Evolutionary conservation across 1,140 invertebrate species (phyloP), one percentile per base, ranked within the genome.

Genomic region (Gonatopus flavifemur): DNA sequence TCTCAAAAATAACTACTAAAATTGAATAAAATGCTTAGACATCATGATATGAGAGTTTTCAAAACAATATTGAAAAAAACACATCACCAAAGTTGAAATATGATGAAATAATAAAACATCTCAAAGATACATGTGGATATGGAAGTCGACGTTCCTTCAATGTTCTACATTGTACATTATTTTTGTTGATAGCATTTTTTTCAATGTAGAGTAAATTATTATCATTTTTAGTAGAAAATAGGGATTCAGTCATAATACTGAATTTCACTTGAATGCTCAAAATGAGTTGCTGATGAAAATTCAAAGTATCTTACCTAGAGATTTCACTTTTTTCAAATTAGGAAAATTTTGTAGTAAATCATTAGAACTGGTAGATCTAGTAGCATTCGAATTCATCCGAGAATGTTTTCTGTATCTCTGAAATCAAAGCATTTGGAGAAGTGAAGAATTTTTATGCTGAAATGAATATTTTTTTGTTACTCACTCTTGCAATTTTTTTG

Each of bases 401-500:
- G 70, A 57, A 57, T 79, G 77, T 60, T 80, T 80, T 21, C 75
- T 67, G 55, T 80, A 77, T 50, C 75, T 76, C 80, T 81, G 62
- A 41, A 54, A 39, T 33, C 13, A 40, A 25, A 38, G n/a, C 0
- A 25, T 41, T 13, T 4, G 21, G 42, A 19, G 35, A 0, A 13
- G 0, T 10, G 18, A 39, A 13, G 28, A 10, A 24, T 18, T 32
- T 1, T 16, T 4, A 21, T 1, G 9, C 9, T n/a, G 5, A 18
- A 41, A 19, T 3, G 12, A 1, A 28, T 30, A 28, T 32, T 30
- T 33, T 31, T 28, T 19, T 10, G 18, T 12, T 39, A 50, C 61
- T 62, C 49, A 77, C 72, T 41, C 70, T 55, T 1, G 69, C 81
- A 57, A 90, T 85, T 77, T 86, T 90, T 69, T 88, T 87, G 57